phyloP scores from a whole-genome alignment of 2,797 vertebrate species.

The Urocyon cinereoargenteus region DNA sequence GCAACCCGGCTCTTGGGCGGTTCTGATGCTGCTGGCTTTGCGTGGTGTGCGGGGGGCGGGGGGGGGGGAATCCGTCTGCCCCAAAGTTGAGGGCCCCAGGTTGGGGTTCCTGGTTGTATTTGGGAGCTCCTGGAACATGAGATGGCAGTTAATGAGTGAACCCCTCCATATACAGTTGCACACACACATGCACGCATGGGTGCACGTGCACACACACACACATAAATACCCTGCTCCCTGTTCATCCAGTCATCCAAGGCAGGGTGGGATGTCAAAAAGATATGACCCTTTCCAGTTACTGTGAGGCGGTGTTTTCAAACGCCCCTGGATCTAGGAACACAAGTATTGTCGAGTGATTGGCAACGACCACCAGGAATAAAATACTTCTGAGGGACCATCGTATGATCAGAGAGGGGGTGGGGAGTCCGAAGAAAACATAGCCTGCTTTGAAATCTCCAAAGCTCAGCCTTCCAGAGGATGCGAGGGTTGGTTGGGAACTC shows the following conservation, averaged over 20 bases:
- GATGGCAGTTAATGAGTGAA: background rate
- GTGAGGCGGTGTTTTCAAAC: constrained; percentile 10
- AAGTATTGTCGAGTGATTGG: constrained; percentile 66
- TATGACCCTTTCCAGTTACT: background rate
- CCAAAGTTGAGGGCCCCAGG: background rate
- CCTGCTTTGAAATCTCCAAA: background rate
- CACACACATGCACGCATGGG: background rate
- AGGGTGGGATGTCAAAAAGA: background rate
- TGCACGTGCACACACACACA: too few species aligned
- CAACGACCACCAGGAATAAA: constrained; percentile 57
- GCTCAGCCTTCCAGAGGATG: background rate
- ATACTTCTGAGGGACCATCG: constrained; percentile 19
- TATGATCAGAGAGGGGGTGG: background rate
- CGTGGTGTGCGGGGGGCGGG: background rate
- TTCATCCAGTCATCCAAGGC: background rate
- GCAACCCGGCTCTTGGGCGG: background rate
- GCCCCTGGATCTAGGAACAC: background rate
- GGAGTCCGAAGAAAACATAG: background rate
- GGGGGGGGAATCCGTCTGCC: background rate
- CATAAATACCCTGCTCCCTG: background rate
- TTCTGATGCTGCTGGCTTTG: background rate
- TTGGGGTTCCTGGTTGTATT: background rate
- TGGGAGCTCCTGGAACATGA: constrained; percentile 38
- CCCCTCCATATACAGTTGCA: background rate
- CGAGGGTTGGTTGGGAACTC: background rate